Evolutionary conservation across 2,797 vertebrate species (phyloP), one percentile per base, ranked within the genome.

Genomic region (Pipistrellus kuhlii): DNA sequence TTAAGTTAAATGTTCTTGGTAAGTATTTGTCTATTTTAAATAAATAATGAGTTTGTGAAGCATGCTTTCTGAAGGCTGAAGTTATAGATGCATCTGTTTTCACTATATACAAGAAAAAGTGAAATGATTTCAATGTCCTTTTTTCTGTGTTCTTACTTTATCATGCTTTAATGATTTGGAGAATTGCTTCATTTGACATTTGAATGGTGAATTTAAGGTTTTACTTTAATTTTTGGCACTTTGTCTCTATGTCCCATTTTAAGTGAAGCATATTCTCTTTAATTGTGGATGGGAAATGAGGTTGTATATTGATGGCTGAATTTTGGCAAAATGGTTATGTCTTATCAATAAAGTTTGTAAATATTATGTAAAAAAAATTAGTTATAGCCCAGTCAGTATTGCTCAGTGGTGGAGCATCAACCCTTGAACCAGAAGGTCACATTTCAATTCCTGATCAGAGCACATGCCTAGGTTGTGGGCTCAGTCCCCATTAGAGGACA

Each of bases 1-100:
- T 87, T 82, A 88, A 95, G 25, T 85, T 90, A 80, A 95, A 93
- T 95, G 71, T 94, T 95, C 71, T 92, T 90, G 69, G 18, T 96
- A 97, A 93, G 92, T 66, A 93, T 95, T 88, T 93, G 57, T 95
- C 75, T 93, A 4, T 93, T 90, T 93, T 84, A 64, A 35, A 59
- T 95, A 62, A 82, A 78, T 84, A 94, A 44, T 94, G 82, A 73
- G 32, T 46, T 85, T 85, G 75, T 85, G 55, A 93, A 88, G 14
- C 95, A 66, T 94, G 41, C 53, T 87, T 8, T 94, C 68, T 94
- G 17, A 93, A 90, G 53, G 23, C 51, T 62, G 13, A 92, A 68
- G 41, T 88, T 93, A 25, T 78, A 80, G 93, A 87, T 90, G 80
- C 44, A 76, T n/a, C 30, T 85, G 64, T 93, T 95, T 85, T 88